Conservation (phyloP, 1,140 invertebrate species). For the Fopius arisanus region DNA sequence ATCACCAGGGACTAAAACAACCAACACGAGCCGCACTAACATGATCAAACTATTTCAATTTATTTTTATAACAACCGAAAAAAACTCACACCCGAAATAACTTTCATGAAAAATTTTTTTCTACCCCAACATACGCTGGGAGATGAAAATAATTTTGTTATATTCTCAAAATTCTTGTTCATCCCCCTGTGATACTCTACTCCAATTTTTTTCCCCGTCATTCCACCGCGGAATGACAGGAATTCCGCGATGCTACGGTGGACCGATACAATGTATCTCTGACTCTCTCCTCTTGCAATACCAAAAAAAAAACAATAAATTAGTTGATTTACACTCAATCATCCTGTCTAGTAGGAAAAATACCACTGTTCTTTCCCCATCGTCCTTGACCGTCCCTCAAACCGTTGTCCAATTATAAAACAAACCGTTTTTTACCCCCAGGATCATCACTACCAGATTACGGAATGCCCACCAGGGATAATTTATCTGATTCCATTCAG, state of each 20-base stretch:
- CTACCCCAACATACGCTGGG: too few relatives aligned
- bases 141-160: too few relatives aligned
- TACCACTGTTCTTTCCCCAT: neutral
- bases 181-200: neutral
- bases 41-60: neutral
- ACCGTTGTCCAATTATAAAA: conserved; percentile 4
- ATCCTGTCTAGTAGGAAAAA: conserved; percentile 18
- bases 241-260: neutral
- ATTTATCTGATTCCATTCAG: conserved; percentile 11
- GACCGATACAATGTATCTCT: neutral
- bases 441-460: conserved; percentile 13
- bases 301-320: conserved; percentile 59
- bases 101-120: too few relatives aligned
- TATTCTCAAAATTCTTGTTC: too few relatives aligned
- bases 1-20: neutral
- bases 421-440: neutral
- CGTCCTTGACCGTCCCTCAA: conserved; percentile 10
- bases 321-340: conserved; percentile 58
- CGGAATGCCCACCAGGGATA: neutral
- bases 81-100: too few relatives aligned
- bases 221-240: neutral
- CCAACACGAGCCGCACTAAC: neutral
- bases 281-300: neutral
- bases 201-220: neutral
- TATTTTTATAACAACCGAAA: too few relatives aligned